Percentiles rank a stretch among this genome's conserved stretches.
phyloP scores from a whole-genome alignment of 2,888 invertebrate genomes.

The Caenorhabditis plicata region DNA sequence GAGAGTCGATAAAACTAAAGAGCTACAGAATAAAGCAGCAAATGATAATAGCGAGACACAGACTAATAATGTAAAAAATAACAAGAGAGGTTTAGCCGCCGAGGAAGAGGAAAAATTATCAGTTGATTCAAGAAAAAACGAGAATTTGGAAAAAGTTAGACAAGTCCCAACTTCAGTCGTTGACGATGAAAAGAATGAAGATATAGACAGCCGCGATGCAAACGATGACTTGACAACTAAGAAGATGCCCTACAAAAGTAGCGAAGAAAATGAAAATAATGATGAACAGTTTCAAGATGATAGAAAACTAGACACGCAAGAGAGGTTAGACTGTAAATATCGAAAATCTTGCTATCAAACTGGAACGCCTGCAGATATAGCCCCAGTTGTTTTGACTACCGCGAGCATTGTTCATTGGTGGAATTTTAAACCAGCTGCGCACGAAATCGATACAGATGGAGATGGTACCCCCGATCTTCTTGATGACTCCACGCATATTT shows the following conservation, averaged over 20 bases:
- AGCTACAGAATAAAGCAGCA: too few relatives aligned
- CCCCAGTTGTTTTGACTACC: conserved; percentile 20
- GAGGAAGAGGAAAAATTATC: conserved; percentile 13
- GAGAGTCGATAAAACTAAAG: too few relatives aligned
- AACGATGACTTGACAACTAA: too few relatives aligned
- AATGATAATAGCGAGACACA: conserved; percentile 2
- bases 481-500: conserved; percentile 27
- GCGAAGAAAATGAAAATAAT: conserved; percentile 64
- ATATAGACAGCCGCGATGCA: conserved; percentile 11
- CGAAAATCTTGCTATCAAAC: conserved; percentile 60
- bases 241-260: too few relatives aligned
- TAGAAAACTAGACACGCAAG: conserved; percentile 2
- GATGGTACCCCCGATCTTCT: conserved; percentile 28
- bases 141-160: too few relatives aligned
- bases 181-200: conserved; percentile 7
- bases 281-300: not conserved
- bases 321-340: conserved; percentile 49
- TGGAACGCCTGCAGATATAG: conserved; percentile 40
- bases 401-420: conserved; percentile 24
- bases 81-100: conserved; percentile 15
- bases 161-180: too few relatives aligned
- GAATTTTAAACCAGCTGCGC: conserved; percentile 22
- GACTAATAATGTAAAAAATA: conserved; percentile 7
- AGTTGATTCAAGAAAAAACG: too few relatives aligned
- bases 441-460: conserved; percentile 24